These are phyloP conservation scores for Acanthurus leucopareius DNA, from an alignment of 2,797 vertebrate genomes.

Conservation along the genomic window DNA sequence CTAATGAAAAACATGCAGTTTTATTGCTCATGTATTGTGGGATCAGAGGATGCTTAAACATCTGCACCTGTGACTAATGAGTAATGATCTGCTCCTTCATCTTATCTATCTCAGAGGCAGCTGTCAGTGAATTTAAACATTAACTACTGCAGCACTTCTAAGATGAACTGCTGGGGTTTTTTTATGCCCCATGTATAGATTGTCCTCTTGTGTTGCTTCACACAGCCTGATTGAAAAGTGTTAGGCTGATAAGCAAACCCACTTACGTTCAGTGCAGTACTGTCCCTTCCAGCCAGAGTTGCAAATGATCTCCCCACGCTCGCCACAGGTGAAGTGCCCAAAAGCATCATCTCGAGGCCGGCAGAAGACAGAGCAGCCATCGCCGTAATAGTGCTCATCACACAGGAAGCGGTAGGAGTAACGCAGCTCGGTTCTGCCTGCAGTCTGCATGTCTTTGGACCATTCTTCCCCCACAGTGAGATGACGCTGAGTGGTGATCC, in stretches of 20 bases:
- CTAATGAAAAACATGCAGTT: constrained; percentile 2
- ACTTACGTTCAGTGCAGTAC: constrained; percentile 97
- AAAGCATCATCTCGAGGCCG: constrained; percentile 95
- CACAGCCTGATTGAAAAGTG: not conserved
- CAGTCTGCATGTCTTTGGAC: constrained; percentile 94
- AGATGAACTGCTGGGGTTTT: constrained; percentile 11
- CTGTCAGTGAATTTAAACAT: constrained; percentile 41
- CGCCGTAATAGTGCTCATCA: constrained; percentile 96
- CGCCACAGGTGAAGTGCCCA: constrained; percentile 97
- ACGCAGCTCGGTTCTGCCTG: constrained; percentile 92
- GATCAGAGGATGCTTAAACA: constrained; percentile 32
- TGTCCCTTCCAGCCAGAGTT: constrained; percentile 97
- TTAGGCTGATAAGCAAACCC: constrained; percentile 24
- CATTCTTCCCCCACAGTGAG: constrained; percentile 96
- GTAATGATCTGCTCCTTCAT: constrained; percentile 3
- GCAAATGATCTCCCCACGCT: constrained; percentile 96
- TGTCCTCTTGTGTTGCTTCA: not conserved
- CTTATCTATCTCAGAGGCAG: constrained; percentile 35
- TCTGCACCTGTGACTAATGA: constrained; percentile 22
- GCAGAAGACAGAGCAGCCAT: constrained; percentile 97
- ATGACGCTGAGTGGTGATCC: constrained; percentile 95
- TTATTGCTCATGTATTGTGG: constrained; percentile 8
- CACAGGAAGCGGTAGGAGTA: constrained; percentile 97
- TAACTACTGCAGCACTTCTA: constrained; percentile 21
- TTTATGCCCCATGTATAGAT: constrained; percentile 15